Evolutionary conservation across 92 coral and sea anemone species (phyloP).

Genomic region (Pocillopora grandis): DNA sequence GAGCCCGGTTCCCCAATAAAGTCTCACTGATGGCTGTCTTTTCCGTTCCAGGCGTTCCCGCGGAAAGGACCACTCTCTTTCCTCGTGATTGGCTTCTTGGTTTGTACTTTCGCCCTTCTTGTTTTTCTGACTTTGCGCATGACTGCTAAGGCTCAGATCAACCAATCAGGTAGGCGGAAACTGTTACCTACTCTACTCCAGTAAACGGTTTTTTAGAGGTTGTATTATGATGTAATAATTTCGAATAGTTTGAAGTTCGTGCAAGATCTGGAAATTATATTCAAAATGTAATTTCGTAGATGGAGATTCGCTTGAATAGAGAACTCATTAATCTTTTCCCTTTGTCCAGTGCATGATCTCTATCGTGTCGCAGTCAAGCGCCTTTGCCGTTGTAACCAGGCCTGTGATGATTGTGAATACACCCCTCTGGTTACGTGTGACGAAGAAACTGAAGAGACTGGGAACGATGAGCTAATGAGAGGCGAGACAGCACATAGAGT

Average conservation of each 20-base stretch:
- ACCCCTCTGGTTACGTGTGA: constrained; percentile 84
- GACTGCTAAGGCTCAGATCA: constrained; percentile 81
- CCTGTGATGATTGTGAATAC: constrained; percentile 65
- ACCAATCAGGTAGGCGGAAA: constrained; percentile 71
- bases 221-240: too few relatives aligned
- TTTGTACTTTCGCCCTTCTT: constrained; percentile 82
- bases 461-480: constrained; percentile 14
- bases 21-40: not conserved
- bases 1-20: not conserved
- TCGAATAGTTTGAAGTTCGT: too few relatives aligned
- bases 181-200: not conserved
- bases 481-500: constrained; percentile 19
- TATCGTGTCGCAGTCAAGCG: constrained; percentile 60
- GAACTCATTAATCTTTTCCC: not conserved
- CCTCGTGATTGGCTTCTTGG: constrained; percentile 80
- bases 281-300: not conserved
- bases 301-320: too few relatives aligned
- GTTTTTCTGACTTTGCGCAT: constrained; percentile 69
- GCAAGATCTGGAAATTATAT: too few relatives aligned
- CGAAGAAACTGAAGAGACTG: constrained; percentile 54
- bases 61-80: constrained; percentile 93
- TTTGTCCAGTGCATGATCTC: constrained; percentile 62
- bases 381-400: constrained; percentile 66
- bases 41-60: constrained; percentile 67
- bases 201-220: too few relatives aligned